Percentiles rank a stretch among this genome's conserved stretches.
Evolutionary conservation across 2,888 invertebrate species (phyloP).

Genomic region (Aphodius granarius): DNA sequence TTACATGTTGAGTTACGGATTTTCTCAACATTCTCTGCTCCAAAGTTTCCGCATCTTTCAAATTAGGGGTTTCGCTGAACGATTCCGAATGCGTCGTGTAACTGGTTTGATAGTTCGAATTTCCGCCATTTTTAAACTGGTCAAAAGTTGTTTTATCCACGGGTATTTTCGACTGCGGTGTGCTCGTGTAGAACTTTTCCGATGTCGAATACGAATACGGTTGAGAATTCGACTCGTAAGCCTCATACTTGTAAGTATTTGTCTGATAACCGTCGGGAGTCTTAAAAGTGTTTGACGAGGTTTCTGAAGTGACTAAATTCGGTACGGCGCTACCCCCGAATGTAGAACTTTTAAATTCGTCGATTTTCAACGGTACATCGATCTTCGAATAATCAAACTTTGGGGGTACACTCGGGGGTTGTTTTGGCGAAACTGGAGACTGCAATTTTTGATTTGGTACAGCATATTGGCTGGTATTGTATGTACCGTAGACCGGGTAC

Average conservation of each 20-base stretch:
- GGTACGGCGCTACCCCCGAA: constrained; percentile 31
- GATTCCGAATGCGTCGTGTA: constrained; percentile 48
- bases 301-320: constrained; percentile 48
- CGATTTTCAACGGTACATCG: constrained; percentile 17
- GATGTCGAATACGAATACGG: constrained; percentile 43
- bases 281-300: constrained; percentile 48
- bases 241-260: constrained; percentile 49
- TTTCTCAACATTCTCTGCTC: constrained; percentile 69
- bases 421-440: not conserved
- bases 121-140: constrained; percentile 41
- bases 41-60: constrained; percentile 59
- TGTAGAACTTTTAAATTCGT: constrained; percentile 20
- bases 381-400: constrained; percentile 27
- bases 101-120: constrained; percentile 38
- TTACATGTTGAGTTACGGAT: constrained; percentile 68
- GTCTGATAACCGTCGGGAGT: constrained; percentile 51
- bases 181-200: constrained; percentile 50
- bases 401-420: not conserved
- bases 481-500: constrained; percentile 16
- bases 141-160: constrained; percentile 38
- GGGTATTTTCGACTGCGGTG: constrained; percentile 38
- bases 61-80: constrained; percentile 46
- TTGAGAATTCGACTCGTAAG: constrained; percentile 46
- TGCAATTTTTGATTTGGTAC: constrained; percentile 27
- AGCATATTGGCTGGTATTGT: constrained; percentile 25